Base-by-base conservation (phyloP, 2,797 vertebrate genomes). In the Brachyalestes nurse region DNA sequence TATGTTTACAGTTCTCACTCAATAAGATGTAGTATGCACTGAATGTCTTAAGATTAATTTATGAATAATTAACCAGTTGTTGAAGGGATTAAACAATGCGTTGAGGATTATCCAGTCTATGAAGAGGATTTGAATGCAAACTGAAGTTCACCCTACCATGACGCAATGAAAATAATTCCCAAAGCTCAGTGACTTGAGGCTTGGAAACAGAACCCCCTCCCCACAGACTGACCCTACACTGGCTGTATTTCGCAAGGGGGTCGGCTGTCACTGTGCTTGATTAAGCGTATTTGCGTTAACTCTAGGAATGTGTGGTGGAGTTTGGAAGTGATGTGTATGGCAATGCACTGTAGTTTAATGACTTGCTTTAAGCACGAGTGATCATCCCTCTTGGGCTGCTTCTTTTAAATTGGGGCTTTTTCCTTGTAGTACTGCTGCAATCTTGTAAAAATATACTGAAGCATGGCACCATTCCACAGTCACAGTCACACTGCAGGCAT, bases 401-500 rank as follows among this genome's bases (percentile, higher is more conserved):
- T 47, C 7, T 67, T 4, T 58, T 73, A 49, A 57, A 19, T 58
- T 28, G 17, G 23, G 2, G 1, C 38, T 7, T 74, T 83, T 80
- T 72, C 73, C 72, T 67, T 67, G 78, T 75, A 67, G 77, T 64
- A 82, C 65, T 75, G 60, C 65, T 76, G 75, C 38, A 14, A 76
- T 60, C 62, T 82, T 58, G 78, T 80, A 53, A 57, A 51, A 57
- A 78, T 76, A 83, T 82, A 87, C 79, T 83, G 62, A 45, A 77
- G 86, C 82, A 83, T 76, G 72, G 14, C 77, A 86, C 84, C 88
- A 84, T 88, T 87, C 81, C 84, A 45, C 82, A 78, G 76, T 45
- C 72, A 38, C 58, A 89, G 83, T 80, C 86, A 83, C 89, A 88
- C 88, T 88, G 75, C 83, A 87, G 84, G 86, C 88, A 88, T 88